phyloP scores from a whole-genome alignment of 2,888 invertebrate species.

The Poecilobothrus nobilitatus region DNA sequence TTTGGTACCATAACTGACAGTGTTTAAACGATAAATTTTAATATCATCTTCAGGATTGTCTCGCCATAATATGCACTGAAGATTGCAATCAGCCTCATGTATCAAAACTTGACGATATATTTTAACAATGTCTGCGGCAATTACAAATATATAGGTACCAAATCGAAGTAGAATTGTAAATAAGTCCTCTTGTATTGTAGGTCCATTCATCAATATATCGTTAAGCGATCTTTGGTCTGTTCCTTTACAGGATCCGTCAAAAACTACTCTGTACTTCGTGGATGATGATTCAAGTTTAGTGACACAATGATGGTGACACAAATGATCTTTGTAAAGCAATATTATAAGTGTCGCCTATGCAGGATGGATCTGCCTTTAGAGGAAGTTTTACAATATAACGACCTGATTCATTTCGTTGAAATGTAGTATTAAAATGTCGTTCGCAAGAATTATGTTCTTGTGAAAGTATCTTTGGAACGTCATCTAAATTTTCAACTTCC shows the following conservation, averaged over 20 bases:
- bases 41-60: background rate
- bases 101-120: slow-evolving; percentile 14
- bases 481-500: too few species aligned
- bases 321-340: too few species aligned
- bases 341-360: too few species aligned
- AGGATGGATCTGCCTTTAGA: too few species aligned
- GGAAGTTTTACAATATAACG: too few species aligned
- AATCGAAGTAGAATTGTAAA: background rate
- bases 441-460: too few species aligned
- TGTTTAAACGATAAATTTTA: too few species aligned
- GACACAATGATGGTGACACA: slow-evolving; percentile 5
- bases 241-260: slow-evolving; percentile 11
- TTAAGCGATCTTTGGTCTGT: slow-evolving; percentile 13
- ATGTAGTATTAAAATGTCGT: too few species aligned
- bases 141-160: slow-evolving; percentile 11
- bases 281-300: background rate
- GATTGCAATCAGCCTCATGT: background rate
- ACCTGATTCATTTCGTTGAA: too few species aligned
- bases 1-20: too few species aligned
- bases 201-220: slow-evolving; percentile 11
- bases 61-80: slow-evolving; percentile 9
- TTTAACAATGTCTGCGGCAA: slow-evolving; percentile 23
- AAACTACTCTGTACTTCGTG: slow-evolving; percentile 14
- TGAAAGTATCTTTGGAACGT: too few species aligned
- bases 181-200: slow-evolving; percentile 13